Evolutionary conservation across 2,888 invertebrate species (phyloP), one percentile per base, ranked within the genome.

Genomic region (Drosophila tripunctata): DNA sequence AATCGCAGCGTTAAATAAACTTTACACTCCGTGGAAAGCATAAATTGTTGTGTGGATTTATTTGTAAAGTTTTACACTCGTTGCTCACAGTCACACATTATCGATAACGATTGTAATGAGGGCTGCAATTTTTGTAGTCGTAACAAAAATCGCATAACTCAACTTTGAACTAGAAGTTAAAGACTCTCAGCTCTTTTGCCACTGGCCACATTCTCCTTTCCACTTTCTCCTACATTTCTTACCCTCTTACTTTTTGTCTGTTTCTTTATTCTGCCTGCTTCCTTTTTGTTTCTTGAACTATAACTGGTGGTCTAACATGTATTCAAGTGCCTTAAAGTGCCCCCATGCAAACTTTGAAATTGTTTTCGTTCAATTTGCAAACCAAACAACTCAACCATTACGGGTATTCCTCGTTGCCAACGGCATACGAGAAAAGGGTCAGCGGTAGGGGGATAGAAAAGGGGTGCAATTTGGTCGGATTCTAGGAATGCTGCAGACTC

Each of bases 301-400:
- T 44, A 55, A 58, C 56, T 44, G 61, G 35, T 43, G 38, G 69
- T 48, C 75, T 62, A 75, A 75, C 72, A 65, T 70, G 71, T 65
- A 66, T 73, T 75, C 60, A 65, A 73, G 72, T 70, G 75, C 52
- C 71, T 73, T 51, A 71, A 73, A 75, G 76, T 73, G 73, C 44
- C 33, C n/a, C 66, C 70, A 54, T 74, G 71, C 75, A 75, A 78
- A 81, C 85, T 84, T 80, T 86, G 70, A 61, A 80, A 80, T 79
- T 81, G 80, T 81, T 81, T 81, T 81, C 84, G 87, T 81, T 81
- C 84, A 81, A 81, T 81, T 81, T 81, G 81, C 80, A 80, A 83
- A 64, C 67, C 80, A 86, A 81, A 81, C 80, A 81, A 65, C 80
- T 66, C 64, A 75, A 54, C 79, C 76, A 80, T 85, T 85, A 78